A percentile compares a stretch with the other conserved stretches of the same genome.
Conservation (phyloP, 1,140 invertebrate species). For the Drosophila watanabei region DNA sequence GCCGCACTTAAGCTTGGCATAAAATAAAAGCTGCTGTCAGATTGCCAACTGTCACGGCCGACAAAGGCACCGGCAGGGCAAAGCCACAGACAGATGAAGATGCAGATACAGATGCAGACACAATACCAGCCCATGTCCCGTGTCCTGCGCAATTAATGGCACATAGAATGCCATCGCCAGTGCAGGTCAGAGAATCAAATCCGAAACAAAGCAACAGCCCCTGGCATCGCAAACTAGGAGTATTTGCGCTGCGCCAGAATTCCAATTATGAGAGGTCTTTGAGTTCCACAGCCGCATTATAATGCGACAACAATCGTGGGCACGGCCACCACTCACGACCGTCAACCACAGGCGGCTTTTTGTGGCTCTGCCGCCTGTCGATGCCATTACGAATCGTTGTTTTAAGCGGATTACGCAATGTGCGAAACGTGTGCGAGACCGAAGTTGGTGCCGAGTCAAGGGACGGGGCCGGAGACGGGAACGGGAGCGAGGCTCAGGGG, state of each 20-base stretch:
- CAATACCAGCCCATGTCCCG: constrained; percentile 14
- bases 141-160: constrained; percentile 62
- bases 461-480: too few species aligned
- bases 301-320: constrained; percentile 40
- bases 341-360: constrained; percentile 28
- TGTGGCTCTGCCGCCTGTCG: constrained; percentile 43
- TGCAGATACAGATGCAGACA: constrained; percentile 7
- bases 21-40: constrained; percentile 59
- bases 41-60: constrained; percentile 45
- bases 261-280: constrained; percentile 37
- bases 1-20: constrained; percentile 52
- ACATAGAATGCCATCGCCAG: constrained; percentile 21
- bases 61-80: constrained; percentile 28
- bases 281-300: constrained; percentile 35
- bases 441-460: background rate
- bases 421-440: constrained; percentile 21
- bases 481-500: background rate
- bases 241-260: constrained; percentile 11
- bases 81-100: constrained; percentile 19
- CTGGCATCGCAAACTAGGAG: constrained; percentile 7
- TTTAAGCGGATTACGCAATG: constrained; percentile 70
- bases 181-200: constrained; percentile 16
- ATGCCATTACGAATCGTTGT: constrained; percentile 66
- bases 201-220: constrained; percentile 8
- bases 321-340: constrained; percentile 7